A percentile compares a stretch with the other conserved stretches of the same genome.
These are phyloP conservation scores for Linyphia triangularis DNA, from an alignment of 2,888 invertebrate species.

Conservation along the genomic window DNA sequence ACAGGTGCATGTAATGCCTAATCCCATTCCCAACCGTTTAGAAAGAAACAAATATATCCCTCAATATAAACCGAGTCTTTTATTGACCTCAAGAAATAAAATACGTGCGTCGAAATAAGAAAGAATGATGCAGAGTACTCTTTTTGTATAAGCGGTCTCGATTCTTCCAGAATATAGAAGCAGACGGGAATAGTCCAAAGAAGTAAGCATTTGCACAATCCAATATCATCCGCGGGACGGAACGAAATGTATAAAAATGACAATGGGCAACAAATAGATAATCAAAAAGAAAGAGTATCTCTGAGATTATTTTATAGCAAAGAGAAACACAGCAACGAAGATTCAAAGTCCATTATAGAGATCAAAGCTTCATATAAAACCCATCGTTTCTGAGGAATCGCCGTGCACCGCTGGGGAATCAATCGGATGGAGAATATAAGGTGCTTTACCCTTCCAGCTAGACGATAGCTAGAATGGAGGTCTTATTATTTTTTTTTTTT, in stretches of 20 bases:
- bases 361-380: slow-evolving; percentile 39
- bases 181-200: not conserved
- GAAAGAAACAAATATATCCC: not conserved
- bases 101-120: not conserved
- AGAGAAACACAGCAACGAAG: slow-evolving; percentile 7
- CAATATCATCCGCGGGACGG: not conserved
- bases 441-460: too few species aligned
- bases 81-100: not conserved
- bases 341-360: slow-evolving; percentile 55
- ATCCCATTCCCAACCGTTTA: not conserved
- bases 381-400: slow-evolving; percentile 14
- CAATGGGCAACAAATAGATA: slow-evolving; percentile 26
- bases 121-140: not conserved
- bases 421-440: too few species aligned
- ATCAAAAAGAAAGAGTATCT: slow-evolving; percentile 26
- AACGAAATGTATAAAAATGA: not conserved
- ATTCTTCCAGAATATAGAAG: not conserved
- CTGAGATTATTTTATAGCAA: slow-evolving; percentile 47
- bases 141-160: not conserved
- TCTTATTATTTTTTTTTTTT: too few species aligned
- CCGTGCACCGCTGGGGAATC: slow-evolving; percentile 16
- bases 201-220: not conserved
- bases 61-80: not conserved
- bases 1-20: not conserved
- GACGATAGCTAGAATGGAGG: too few species aligned